Evolutionary conservation across 2,888 invertebrate genomes (phyloP).

Genomic region (Rotaria macrura): DNA sequence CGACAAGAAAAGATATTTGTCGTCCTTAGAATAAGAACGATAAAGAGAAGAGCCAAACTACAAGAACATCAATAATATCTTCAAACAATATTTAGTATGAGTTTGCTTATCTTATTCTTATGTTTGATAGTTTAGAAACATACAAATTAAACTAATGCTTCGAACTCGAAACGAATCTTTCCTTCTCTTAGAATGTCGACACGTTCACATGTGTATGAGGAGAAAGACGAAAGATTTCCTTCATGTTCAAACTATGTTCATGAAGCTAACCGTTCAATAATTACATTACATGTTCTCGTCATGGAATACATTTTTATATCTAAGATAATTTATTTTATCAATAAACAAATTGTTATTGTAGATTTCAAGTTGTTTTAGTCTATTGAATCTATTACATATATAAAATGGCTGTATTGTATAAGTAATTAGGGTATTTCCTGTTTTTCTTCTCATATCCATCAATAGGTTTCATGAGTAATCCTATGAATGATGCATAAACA

Average conservation of each 20-base stretch:
- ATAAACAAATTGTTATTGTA: not conserved
- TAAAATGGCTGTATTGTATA: not conserved
- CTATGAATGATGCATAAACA: not conserved
- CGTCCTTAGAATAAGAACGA: not conserved
- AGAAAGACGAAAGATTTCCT: no score
- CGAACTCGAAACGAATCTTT: not conserved
- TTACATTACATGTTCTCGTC: not conserved
- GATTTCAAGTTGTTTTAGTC: not conserved
- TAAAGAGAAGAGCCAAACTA: not conserved
- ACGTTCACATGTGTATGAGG: no score
- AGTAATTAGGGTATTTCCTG: not conserved
- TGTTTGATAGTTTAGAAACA: not conserved
- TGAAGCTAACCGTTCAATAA: not conserved
- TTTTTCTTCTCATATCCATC: not conserved
- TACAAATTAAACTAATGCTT: not conserved
- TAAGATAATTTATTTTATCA: not conserved
- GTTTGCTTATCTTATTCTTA: not conserved
- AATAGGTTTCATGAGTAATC: not conserved
- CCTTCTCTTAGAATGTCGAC: not conserved
- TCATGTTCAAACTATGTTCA: no score
- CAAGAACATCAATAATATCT: not conserved
- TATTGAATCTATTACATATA: not conserved
- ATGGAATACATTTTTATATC: not conserved
- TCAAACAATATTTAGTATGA: not conserved
- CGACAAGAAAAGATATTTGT: not conserved